phyloP scores from a whole-genome alignment of 2,888 invertebrate species.

The Pyrrhia umbra region DNA sequence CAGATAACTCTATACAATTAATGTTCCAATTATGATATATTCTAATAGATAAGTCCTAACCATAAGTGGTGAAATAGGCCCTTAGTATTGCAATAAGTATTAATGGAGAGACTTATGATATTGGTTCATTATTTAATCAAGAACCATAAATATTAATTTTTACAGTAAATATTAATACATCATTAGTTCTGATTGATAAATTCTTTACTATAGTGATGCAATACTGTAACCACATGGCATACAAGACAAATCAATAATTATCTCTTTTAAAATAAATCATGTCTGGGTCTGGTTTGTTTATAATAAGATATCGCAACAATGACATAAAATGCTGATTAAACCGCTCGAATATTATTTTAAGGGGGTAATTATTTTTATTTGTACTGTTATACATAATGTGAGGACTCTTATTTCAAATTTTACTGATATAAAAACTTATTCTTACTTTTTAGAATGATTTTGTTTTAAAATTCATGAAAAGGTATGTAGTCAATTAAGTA shows the following conservation, averaged over 20 bases:
- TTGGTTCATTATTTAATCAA: neutral
- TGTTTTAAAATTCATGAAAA: no score
- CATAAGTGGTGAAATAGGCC: no score
- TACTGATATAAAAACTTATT: no score
- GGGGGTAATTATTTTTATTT: no score
- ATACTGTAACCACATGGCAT: neutral
- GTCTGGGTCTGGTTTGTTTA: neutral
- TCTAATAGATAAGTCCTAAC: no score
- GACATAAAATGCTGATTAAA: neutral
- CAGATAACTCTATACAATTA: no score
- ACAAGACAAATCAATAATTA: neutral
- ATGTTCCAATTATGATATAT: no score
- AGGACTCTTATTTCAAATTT: no score
- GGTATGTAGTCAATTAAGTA: no score
- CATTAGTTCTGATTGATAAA: constrained; percentile 9
- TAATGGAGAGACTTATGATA: neutral
- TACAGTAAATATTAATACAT: neutral
- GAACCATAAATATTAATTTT: neutral
- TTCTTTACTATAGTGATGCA: constrained; percentile 31
- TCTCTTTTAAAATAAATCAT: constrained; percentile 1
- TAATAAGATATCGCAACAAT: neutral
- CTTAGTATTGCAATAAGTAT: no score
- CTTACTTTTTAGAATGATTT: no score
- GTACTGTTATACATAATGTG: no score
- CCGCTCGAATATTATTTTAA: neutral